These are phyloP conservation scores for Cyprinodon tularosa DNA, from an alignment of 2,113 vertebrate species.

Conservation along the genomic window DNA sequence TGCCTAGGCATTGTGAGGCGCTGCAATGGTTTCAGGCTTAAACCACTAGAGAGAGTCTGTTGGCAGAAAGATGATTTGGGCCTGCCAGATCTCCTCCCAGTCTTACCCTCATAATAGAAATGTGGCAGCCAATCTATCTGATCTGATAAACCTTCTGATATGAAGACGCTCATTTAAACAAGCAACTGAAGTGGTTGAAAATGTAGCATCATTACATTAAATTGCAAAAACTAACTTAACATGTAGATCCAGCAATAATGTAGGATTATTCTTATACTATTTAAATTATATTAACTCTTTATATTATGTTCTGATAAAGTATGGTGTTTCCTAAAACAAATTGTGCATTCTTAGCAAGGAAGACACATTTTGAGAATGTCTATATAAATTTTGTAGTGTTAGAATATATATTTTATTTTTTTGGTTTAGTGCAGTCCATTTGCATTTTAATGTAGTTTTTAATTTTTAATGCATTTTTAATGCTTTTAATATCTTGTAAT, in stretches of 20 bases:
- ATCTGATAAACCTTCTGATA: constrained; percentile 71
- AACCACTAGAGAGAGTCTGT: constrained; percentile 60
- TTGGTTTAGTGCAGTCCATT: too few relatives aligned
- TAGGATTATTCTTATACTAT: too few relatives aligned
- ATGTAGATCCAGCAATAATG: background rate
- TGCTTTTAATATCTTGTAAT: too few relatives aligned
- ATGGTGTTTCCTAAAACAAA: background rate
- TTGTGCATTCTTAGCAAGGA: background rate
- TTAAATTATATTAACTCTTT: background rate
- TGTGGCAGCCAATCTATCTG: constrained; percentile 59
- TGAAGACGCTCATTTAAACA: constrained; percentile 55
- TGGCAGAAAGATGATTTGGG: constrained; percentile 61
- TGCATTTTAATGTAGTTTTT: too few relatives aligned
- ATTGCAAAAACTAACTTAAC: constrained; percentile 18
- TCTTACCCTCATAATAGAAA: constrained; percentile 70
- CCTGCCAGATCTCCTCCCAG: constrained; percentile 64
- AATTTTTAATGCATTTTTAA: background rate
- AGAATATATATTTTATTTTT: background rate
- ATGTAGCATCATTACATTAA: constrained; percentile 18
- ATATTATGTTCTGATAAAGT: background rate
- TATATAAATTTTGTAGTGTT: background rate
- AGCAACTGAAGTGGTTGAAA: constrained; percentile 21
- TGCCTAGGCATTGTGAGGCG: constrained; percentile 28
- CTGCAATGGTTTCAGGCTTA: constrained; percentile 44
- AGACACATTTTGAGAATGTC: background rate